These are phyloP conservation scores for Oreochromis aureus DNA, from an alignment of 2,113 vertebrate species.

Conservation along the genomic window DNA sequence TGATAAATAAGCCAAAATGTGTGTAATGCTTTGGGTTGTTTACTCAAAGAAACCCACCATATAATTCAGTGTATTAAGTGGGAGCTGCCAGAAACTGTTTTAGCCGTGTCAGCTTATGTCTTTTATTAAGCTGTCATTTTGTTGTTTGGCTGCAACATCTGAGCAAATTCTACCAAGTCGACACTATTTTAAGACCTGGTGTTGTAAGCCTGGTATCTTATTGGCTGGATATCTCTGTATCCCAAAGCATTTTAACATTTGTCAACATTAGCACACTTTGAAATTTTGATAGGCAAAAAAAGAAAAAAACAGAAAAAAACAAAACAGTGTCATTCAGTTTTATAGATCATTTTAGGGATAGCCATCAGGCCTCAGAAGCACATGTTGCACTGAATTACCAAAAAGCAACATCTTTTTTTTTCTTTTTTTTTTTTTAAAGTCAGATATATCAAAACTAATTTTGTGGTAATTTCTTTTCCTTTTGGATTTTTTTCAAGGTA, in stretches of 20 bases:
- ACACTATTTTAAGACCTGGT: slow-evolving; percentile 9
- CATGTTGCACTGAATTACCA: too few relatives aligned
- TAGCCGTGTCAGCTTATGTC: slow-evolving; percentile 11
- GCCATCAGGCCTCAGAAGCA: too few relatives aligned
- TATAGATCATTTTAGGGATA: too few relatives aligned
- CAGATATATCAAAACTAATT: not conserved
- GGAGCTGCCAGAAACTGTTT: slow-evolving; percentile 8
- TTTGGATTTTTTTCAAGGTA: not conserved
- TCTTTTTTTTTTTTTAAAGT: too few relatives aligned
- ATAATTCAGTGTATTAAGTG: not conserved
- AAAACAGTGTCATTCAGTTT: too few relatives aligned
- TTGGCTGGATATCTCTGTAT: not conserved
- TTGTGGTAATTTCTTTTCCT: not conserved
- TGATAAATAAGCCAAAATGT: not conserved
- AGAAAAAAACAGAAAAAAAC: too few relatives aligned
- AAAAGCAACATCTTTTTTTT: too few relatives aligned
- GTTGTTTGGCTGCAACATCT: slow-evolving; percentile 16
- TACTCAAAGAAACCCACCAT: not conserved
- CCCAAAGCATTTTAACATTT: slow-evolving; percentile 14
- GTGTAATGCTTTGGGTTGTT: slow-evolving; percentile 5
- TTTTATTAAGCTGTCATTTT: slow-evolving; percentile 31
- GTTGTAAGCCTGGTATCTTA: slow-evolving; percentile 3
- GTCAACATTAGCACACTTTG: not conserved
- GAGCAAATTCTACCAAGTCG: slow-evolving; percentile 1
- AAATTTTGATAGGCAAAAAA: not conserved